Evolutionary conservation across 2,888 invertebrate species (phyloP).

Genomic region (Tricholauxania praeusta): DNA sequence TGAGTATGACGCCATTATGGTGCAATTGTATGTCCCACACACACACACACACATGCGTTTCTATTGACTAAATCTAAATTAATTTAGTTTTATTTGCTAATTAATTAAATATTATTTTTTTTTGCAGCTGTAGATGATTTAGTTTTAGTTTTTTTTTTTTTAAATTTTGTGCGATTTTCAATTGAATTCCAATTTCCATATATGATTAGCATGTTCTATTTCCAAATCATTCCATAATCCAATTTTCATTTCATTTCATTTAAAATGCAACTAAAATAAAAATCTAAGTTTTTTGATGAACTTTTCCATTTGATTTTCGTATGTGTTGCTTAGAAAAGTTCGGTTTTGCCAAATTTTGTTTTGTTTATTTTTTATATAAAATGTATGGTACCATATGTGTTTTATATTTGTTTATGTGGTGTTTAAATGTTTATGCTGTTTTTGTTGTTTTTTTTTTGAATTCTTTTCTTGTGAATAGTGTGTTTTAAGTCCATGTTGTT

Average conservation of each 20-base stretch:
- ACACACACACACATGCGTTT: constrained; percentile 4
- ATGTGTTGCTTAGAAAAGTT: background rate
- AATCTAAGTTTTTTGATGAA: constrained; percentile 18
- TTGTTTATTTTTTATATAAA: constrained; percentile 9
- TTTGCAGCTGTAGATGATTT: constrained; percentile 18
- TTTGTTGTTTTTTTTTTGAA: background rate
- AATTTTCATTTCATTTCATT: constrained; percentile 26
- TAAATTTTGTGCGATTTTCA: constrained; percentile 34
- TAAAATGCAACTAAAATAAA: constrained; percentile 11
- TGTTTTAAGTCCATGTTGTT: constrained; percentile 17
- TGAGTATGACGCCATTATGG: constrained; percentile 19
- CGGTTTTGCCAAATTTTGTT: background rate
- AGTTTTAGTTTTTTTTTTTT: constrained; percentile 38
- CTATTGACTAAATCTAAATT: background rate
- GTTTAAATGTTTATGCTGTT: constrained; percentile 23
- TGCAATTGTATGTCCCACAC: constrained; percentile 1
- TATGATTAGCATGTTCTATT: constrained; percentile 13
- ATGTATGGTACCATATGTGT: background rate
- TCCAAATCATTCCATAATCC: constrained; percentile 31
- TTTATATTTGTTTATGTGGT: constrained; percentile 12
- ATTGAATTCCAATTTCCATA: constrained; percentile 47
- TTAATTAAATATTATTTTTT: background rate
- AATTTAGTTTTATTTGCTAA: background rate
- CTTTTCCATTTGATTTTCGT: constrained; percentile 5
- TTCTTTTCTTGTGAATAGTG: background rate